Conservation (phyloP, 2,888 invertebrate genomes). For the Drosophila prostipennis region DNA sequence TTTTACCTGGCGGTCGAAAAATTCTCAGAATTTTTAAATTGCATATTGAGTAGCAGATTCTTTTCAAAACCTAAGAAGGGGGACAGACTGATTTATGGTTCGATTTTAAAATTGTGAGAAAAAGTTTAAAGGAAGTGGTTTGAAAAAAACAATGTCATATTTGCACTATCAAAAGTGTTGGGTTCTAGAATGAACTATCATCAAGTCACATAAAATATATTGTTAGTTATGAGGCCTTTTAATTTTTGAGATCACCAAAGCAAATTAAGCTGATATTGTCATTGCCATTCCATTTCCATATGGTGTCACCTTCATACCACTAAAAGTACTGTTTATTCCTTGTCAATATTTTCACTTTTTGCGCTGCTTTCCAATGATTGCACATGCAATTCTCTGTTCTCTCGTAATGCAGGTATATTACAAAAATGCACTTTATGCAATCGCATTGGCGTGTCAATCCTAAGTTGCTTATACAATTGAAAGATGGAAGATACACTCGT, state of each 20-base stretch:
- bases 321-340: conserved; percentile 6
- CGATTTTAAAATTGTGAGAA: conserved; percentile 31
- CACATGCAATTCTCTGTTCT: conserved; percentile 41
- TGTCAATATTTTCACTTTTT: conserved; percentile 38
- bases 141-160: background rate
- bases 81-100: conserved; percentile 32
- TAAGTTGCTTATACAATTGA: conserved; percentile 35
- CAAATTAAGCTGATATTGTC: conserved; percentile 24
- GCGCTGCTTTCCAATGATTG: conserved; percentile 23
- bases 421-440: conserved; percentile 35
- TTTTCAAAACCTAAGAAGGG: conserved; percentile 25
- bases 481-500: conserved; percentile 27
- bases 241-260: conserved; percentile 1
- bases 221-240: too few relatives aligned
- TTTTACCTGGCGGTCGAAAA: conserved; percentile 58
- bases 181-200: background rate
- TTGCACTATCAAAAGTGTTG: too few relatives aligned
- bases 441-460: conserved; percentile 41
- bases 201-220: too few relatives aligned
- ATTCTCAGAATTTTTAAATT: conserved; percentile 71
- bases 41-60: conserved; percentile 58
- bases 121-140: conserved; percentile 17
- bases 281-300: conserved; percentile 7
- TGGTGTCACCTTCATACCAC: conserved; percentile 29
- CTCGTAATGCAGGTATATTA: conserved; percentile 32